Evolutionary conservation across 2,797 vertebrate genomes (phyloP).

Genomic region (Rousettus madagascariensis): DNA sequence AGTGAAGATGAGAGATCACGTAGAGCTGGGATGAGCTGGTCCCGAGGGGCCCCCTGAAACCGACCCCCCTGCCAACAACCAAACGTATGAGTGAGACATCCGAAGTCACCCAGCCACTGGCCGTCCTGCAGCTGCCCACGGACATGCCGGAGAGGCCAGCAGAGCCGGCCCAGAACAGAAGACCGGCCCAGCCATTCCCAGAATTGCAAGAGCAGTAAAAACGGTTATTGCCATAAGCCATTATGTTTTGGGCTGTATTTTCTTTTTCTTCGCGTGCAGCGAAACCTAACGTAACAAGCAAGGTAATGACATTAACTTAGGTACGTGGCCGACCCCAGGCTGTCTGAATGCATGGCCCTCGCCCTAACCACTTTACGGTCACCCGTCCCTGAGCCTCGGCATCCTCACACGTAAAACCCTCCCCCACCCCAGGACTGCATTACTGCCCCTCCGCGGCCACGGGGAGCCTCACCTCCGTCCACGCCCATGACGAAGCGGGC

Average conservation of each 20-base stretch:
- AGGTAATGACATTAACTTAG: background rate
- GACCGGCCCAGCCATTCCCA: background rate
- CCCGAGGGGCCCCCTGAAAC: background rate
- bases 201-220: background rate
- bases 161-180: background rate
- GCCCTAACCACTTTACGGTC: too few relatives aligned
- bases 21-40: background rate
- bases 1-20: background rate
- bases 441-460: slow-evolving; percentile 81
- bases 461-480: slow-evolving; percentile 91
- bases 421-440: background rate
- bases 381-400: fast-evolving
- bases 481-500: slow-evolving; percentile 92
- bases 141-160: fast-evolving
- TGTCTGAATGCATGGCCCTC: background rate
- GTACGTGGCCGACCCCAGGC: background rate
- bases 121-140: too few relatives aligned
- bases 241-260: background rate
- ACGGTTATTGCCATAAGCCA: too few relatives aligned
- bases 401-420: background rate
- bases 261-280: background rate
- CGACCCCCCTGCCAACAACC: background rate
- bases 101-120: fast-evolving
- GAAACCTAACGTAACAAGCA: background rate
- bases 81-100: background rate